Base-by-base conservation (phyloP, 2,797 vertebrate species). In the Gallinago stenura region DNA sequence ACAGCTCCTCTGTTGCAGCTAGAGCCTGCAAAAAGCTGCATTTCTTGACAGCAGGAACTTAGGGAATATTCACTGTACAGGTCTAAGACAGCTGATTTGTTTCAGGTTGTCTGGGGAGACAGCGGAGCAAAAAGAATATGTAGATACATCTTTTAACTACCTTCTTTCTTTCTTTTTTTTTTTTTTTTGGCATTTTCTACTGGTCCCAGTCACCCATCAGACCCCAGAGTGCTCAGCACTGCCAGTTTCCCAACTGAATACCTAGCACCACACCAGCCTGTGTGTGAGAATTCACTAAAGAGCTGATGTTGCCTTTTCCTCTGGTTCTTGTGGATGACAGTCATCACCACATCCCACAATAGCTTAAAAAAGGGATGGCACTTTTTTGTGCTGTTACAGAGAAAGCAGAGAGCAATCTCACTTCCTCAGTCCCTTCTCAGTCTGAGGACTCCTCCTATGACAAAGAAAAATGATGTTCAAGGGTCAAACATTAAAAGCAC, bases 61-160 rank as follows among this genome's bases (percentile, higher is more conserved):
- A 16, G 6, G 30, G 26, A 71, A 31, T 58, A 21, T 51, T 78
- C 19, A 41, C 56, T 0, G 0, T 79, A 75, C 35, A 26, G 5
- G 5, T 81, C 26, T 73, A 56, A 78, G 65, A 68, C 9, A 46
- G 15, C 1, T 68, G 37, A 31, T 35, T 77, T 72, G 4, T 60
- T 89, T 81, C 45, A 71, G 25, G 22, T 6, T 43, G 15, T 14
- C 22, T 86, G n/a, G 13, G 16, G 7, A 1, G 1, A 41, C 4
- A 80, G 45, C 3, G 71, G 15, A 78, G 5, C 9, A 78, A 80
- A 78, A 26, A 43, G 2, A 15, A 31, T 39, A 50, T 25, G 26
- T 33, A 77, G 39, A n/a, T 17, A 12, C 3, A 5, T 53, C 11
- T 79, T 92, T 82, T 43, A 68, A 18, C 4, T 4, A 0, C 19